phyloP scores from a whole-genome alignment of 2,888 invertebrate genomes.

The Autographa gamma region DNA sequence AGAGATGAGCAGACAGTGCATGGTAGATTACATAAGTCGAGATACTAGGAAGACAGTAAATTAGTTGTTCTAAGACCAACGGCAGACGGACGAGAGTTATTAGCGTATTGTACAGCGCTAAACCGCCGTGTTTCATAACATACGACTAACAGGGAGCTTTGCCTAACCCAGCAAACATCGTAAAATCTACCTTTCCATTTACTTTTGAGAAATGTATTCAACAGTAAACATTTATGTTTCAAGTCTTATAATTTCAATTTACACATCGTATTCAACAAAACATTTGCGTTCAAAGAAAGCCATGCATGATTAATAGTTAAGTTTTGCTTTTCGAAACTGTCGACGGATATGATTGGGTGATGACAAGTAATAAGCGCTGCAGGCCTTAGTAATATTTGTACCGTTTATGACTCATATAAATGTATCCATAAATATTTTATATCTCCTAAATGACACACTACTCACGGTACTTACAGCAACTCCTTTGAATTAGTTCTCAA shows the following conservation, averaged over 20 bases:
- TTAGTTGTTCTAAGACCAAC: conserved; percentile 17
- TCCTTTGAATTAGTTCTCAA: conserved; percentile 14
- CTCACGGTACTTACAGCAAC: conserved; percentile 17
- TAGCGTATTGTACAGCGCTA: conserved; percentile 13
- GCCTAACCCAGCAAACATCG: conserved; percentile 3
- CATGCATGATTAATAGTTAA: conserved; percentile 26
- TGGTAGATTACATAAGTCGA: not conserved
- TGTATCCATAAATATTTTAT: conserved; percentile 25
- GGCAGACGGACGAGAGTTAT: conserved; percentile 19
- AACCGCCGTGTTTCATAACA: conserved; percentile 10
- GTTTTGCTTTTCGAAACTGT: conserved; percentile 21
- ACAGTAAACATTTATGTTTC: not conserved
- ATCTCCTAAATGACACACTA: conserved; percentile 16
- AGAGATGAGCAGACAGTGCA: not conserved
- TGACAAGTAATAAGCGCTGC: conserved; percentile 32
- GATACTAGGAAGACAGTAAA: conserved; percentile 17
- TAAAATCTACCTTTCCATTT: conserved; percentile 1
- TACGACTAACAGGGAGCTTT: not conserved
- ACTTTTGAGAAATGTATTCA: conserved; percentile 1
- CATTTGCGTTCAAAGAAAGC: conserved; percentile 34
- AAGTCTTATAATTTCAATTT: conserved; percentile 9
- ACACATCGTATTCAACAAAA: conserved; percentile 22
- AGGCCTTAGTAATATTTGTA: conserved; percentile 32
- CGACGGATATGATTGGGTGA: conserved; percentile 46
- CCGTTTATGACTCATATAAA: conserved; percentile 37